Evolutionary conservation across 2,888 invertebrate species (phyloP).

Genomic region (Vesta saturnalis): DNA sequence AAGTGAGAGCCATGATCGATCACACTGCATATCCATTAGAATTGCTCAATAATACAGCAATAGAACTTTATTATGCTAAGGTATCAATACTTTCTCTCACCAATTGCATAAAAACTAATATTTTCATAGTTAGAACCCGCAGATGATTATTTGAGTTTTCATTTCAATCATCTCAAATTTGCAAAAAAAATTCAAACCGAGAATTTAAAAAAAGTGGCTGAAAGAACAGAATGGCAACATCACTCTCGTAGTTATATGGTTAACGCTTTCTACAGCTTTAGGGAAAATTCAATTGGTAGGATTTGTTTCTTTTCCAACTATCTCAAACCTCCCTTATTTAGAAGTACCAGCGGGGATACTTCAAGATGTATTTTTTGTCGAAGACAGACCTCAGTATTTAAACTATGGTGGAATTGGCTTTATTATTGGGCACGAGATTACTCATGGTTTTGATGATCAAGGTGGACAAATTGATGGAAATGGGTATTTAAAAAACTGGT

Average conservation of each 20-base stretch:
- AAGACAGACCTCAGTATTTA: constrained; percentile 84
- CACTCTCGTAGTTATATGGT: background rate
- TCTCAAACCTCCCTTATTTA: constrained; percentile 62
- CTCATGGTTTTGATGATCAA: constrained; percentile 76
- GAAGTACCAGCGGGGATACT: constrained; percentile 91
- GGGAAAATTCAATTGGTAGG: background rate
- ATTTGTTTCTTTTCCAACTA: background rate
- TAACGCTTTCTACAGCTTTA: background rate
- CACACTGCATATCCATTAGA: constrained; percentile 48
- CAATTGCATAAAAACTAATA: background rate
- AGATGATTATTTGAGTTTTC: background rate
- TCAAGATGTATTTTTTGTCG: constrained; percentile 86
- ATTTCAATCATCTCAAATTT: background rate
- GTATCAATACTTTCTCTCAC: background rate
- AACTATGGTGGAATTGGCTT: constrained; percentile 87
- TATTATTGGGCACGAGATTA: constrained; percentile 87
- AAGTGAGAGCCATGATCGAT: constrained; percentile 41
- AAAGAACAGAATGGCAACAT: background rate
- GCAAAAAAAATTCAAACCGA: background rate
- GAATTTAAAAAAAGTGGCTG: background rate
- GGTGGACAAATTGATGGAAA: constrained; percentile 9
- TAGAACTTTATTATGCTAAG: constrained; percentile 33
- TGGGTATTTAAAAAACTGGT: constrained; percentile 11
- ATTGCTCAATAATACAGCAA: constrained; percentile 42
- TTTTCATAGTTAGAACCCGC: background rate